phyloP scores from a whole-genome alignment of 1,140 invertebrate genomes.

The Drosophila subobscura region DNA sequence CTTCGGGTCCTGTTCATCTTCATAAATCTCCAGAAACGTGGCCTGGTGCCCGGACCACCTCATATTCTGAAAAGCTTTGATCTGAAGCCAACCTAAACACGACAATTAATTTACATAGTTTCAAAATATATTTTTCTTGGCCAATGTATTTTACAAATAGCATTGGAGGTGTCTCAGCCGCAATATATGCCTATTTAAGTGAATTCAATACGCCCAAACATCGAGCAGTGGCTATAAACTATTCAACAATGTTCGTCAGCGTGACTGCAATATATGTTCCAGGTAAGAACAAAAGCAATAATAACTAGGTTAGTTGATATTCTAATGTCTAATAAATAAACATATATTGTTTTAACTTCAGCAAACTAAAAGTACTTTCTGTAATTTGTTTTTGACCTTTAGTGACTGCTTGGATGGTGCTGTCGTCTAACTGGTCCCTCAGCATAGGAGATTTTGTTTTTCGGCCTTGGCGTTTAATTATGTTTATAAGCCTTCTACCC shows the following conservation, averaged over 20 bases:
- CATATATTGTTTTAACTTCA: too few relatives aligned
- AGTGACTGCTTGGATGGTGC: conserved; percentile 68
- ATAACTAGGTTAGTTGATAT: neutral
- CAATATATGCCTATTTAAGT: conserved; percentile 85
- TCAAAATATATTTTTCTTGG: neutral
- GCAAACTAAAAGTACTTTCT: too few relatives aligned
- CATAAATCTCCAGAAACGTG: too few relatives aligned
- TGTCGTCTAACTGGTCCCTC: conserved; percentile 63
- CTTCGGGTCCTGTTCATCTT: too few relatives aligned
- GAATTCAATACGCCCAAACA: conserved; percentile 85
- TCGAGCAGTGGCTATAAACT: conserved; percentile 75
- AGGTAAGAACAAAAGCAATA: conserved; percentile 44
- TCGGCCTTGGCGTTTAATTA: conserved; percentile 87
- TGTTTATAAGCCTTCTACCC: conserved; percentile 86
- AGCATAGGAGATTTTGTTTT: conserved; percentile 64
- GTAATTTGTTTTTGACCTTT: too few relatives aligned
- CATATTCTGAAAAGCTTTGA: too few relatives aligned
- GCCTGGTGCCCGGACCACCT: too few relatives aligned
- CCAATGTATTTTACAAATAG: conserved; percentile 56
- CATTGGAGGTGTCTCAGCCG: conserved; percentile 84
- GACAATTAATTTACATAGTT: neutral
- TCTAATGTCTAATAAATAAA: neutral
- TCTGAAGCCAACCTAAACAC: too few relatives aligned
- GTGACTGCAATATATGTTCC: conserved; percentile 74
- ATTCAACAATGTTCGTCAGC: conserved; percentile 78